Percentiles rank a stretch among this genome's conserved stretches.
Evolutionary conservation across 2,797 vertebrate species (phyloP).

Genomic region (Chloroceryle inda): DNA sequence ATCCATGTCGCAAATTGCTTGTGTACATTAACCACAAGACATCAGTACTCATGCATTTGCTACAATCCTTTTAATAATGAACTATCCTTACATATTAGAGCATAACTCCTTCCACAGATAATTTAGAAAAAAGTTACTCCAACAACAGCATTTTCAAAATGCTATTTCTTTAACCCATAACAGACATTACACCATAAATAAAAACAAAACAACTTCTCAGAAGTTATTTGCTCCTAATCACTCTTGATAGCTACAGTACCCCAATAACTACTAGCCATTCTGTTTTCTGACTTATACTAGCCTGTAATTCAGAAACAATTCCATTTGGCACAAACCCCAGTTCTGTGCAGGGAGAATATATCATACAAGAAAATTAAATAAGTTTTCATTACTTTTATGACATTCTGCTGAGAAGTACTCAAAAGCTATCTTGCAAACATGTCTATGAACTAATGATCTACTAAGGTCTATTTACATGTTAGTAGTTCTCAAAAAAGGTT

Average conservation of each 20-base stretch:
- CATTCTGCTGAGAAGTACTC: background rate
- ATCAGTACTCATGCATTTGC: background rate
- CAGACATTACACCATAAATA: background rate
- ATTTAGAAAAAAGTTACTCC: background rate
- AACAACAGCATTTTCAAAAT: background rate
- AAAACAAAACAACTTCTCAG: background rate
- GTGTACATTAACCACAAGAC: background rate
- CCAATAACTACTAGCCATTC: background rate
- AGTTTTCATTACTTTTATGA: background rate
- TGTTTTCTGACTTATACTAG: background rate
- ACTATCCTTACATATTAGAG: background rate
- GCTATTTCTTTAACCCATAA: background rate
- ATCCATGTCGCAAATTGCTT: background rate
- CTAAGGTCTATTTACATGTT: background rate
- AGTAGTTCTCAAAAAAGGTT: background rate
- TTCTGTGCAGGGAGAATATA: background rate
- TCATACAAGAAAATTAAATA: background rate
- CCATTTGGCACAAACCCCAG: background rate
- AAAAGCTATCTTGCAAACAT: background rate
- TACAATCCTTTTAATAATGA: background rate
- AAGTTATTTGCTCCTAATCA: constrained; percentile 4
- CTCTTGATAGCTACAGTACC: background rate
- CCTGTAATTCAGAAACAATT: background rate
- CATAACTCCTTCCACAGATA: background rate
- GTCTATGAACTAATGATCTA: background rate